phyloP scores from a whole-genome alignment of 2,113 vertebrate genomes.

The Ascaphus truei region DNA sequence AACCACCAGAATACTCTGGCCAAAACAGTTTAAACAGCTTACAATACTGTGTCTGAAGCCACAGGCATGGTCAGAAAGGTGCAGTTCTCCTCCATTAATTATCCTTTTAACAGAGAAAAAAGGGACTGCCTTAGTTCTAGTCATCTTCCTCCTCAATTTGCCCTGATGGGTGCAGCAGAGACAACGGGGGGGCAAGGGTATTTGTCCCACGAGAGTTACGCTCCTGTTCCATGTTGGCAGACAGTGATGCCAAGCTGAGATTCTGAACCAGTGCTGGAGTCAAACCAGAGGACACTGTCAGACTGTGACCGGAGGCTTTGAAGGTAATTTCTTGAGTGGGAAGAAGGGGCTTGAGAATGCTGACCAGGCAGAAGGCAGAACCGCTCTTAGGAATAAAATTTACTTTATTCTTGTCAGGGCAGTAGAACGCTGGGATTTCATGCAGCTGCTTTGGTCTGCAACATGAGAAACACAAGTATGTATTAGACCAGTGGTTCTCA shows the following conservation, averaged over 20 bases:
- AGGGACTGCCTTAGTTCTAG: constrained; percentile 48
- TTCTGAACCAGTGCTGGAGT: constrained; percentile 69
- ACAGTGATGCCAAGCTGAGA: constrained; percentile 67
- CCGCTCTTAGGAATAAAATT: constrained; percentile 99
- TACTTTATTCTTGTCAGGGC: constrained; percentile 99
- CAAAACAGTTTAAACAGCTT: constrained; percentile 35
- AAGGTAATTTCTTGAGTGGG: constrained; percentile 88
- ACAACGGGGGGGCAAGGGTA: constrained; percentile 73
- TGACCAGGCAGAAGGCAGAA: constrained; percentile 98
- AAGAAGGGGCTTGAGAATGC: constrained; percentile 94
- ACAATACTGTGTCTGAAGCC: constrained; percentile 28
- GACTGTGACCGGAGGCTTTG: constrained; percentile 76
- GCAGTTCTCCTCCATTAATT: constrained; percentile 33
- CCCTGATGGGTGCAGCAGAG: constrained; percentile 71
- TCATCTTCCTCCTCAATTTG: constrained; percentile 88
- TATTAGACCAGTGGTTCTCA: no score
- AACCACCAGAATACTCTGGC: constrained; percentile 10
- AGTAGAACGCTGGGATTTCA: constrained; percentile 91
- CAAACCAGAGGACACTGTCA: constrained; percentile 81
- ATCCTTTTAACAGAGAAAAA: constrained; percentile 24
- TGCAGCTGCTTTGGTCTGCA: constrained; percentile 86
- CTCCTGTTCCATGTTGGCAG: constrained; percentile 73
- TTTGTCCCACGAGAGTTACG: constrained; percentile 74
- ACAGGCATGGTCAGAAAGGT: constrained; percentile 37
- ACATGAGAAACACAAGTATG: constrained; percentile 12